phyloP scores from a whole-genome alignment of 2,797 vertebrate species.

The Hypotaenidia philippensis region DNA sequence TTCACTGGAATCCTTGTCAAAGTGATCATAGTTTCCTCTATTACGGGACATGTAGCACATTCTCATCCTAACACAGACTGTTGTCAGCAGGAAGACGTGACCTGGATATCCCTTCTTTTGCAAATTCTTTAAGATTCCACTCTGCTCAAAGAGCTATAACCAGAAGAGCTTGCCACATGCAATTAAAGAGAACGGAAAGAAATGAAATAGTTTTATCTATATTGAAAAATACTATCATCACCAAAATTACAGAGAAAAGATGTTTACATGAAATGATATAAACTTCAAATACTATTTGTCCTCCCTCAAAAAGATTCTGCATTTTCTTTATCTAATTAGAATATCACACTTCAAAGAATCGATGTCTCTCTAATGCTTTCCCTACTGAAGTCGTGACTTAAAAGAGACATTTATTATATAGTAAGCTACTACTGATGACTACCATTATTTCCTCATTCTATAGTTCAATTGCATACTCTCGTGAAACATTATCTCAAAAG shows the following conservation, averaged over 20 bases:
- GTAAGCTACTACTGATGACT: not conserved
- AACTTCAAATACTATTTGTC: not conserved
- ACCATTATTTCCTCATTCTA: conserved; percentile 11
- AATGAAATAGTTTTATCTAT: not conserved
- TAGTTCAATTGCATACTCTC: not conserved
- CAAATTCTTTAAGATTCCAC: not conserved
- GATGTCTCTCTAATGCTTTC: not conserved
- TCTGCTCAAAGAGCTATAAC: not conserved
- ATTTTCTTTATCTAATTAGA: conserved; percentile 16
- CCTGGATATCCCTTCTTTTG: not conserved
- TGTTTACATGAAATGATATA: not conserved
- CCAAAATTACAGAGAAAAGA: not conserved
- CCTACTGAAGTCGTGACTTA: not conserved
- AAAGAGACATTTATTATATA: not conserved
- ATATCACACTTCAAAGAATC: conserved; percentile 8
- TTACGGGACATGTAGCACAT: not conserved
- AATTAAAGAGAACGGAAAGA: not conserved
- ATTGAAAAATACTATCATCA: not conserved
- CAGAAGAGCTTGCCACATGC: not conserved
- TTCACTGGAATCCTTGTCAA: not conserved
- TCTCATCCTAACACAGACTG: not conserved
- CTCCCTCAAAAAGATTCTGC: not conserved
- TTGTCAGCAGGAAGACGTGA: not conserved
- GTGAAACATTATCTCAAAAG: not conserved
- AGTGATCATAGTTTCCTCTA: not conserved